Evolutionary conservation across 2,797 vertebrate species (phyloP).

Genomic region (Pelobates cultripes): DNA sequence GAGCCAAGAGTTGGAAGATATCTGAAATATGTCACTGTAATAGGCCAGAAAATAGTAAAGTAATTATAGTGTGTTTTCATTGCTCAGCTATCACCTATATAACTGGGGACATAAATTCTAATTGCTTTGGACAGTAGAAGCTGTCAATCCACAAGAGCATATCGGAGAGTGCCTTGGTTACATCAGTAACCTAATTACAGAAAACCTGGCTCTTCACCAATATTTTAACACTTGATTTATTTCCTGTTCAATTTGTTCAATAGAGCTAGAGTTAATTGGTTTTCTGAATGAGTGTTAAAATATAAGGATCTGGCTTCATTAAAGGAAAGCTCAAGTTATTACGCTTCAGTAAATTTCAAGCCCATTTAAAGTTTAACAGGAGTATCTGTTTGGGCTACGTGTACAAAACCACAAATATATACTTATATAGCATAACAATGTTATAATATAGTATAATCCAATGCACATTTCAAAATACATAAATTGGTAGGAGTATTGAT

Average conservation of each 20-base stretch:
- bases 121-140: conserved; percentile 80
- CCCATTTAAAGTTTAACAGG: conserved; percentile 72
- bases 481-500: too few species aligned
- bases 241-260: conserved; percentile 82
- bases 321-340: conserved; percentile 69
- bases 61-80: conserved; percentile 48
- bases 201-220: conserved; percentile 80
- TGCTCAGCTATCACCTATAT: conserved; percentile 45
- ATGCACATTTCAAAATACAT: too few species aligned
- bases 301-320: conserved; percentile 84
- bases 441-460: too few species aligned
- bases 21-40: conserved; percentile 44
- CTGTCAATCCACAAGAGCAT: conserved; percentile 86
- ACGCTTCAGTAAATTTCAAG: conserved; percentile 70
- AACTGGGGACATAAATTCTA: conserved; percentile 65
- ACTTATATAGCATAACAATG: too few species aligned
- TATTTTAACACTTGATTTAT: conserved; percentile 97
- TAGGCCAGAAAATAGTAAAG: conserved; percentile 37
- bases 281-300: conserved; percentile 75
- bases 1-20: conserved; percentile 16
- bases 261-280: conserved; percentile 88
- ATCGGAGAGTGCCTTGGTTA: conserved; percentile 79
- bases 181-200: conserved; percentile 88
- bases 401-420: conserved; percentile 62
- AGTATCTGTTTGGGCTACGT: conserved; percentile 61